Evolutionary conservation across 2,797 vertebrate genomes (phyloP), one percentile per base, ranked within the genome.

Genomic region (Myiothlypis coronata): DNA sequence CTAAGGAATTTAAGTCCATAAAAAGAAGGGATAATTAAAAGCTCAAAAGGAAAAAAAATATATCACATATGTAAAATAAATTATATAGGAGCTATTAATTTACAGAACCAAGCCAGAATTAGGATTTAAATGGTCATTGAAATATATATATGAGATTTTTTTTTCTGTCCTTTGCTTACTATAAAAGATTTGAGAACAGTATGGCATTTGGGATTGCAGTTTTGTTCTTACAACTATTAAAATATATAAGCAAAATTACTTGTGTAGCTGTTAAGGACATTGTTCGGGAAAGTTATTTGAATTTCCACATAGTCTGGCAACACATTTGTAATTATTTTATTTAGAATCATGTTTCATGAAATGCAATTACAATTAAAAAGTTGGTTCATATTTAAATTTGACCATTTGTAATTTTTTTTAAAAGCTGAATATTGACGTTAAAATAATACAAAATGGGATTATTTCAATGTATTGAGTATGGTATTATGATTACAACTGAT

Each of bases 261-360:
- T 82, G 35, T 44, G 79, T 53, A 41, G 50, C 21, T 93, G 67
- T 88, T 88, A 93, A 49, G 63, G 47, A 65, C 69, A 49, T 41
- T 78, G 26, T 27, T 79, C 2, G 4, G 47, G 43, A 20, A 89
- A 93, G 21, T 69, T 65, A 72, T 56, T 75, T 39, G 26, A 90
- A 83, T 91, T 88, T 88, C 76, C 63, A 69, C 1, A 0, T 37
- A 87, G 50, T 59, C 72, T 94, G 87, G 65, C 21, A 91, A 77
- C 14, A 76, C 26, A 91, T 88, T 57, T 84, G 80, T 39, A 88
- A 76, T 61, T 77, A 87, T 64, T 93, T 76, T 78, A 95, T 90
- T 91, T 76, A 91, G 77, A 90, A 67, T 88, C 13, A 28, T 57
- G 44, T 69, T 94, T 93, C 82, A 76, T 59, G 35, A 78, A 88